These are phyloP conservation scores for Lagocephalus sceleratus DNA, from an alignment of 2,797 vertebrate species.

Conservation along the genomic window DNA sequence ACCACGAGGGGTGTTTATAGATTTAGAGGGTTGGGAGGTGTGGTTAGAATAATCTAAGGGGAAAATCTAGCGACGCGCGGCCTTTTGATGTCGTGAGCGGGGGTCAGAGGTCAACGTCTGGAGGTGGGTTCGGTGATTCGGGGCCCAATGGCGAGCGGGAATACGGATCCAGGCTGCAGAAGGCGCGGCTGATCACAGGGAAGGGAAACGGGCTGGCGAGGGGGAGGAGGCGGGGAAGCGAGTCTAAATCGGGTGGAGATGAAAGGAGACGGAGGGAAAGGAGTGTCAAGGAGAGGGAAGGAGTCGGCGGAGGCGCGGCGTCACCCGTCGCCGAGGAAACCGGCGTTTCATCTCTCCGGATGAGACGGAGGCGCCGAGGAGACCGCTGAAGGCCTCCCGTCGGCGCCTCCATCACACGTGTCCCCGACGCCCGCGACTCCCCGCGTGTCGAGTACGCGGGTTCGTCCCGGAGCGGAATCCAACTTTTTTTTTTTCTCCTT, in stretches of 20 bases:
- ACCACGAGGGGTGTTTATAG: too few species aligned
- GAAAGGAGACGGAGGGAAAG: background rate
- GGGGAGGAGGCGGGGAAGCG: background rate
- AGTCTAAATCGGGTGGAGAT: background rate
- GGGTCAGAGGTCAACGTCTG: constrained; percentile 27
- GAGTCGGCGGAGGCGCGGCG: constrained; percentile 1
- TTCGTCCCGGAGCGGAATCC: constrained; percentile 2
- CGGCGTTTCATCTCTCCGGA: too few species aligned
- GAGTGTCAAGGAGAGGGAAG: constrained; percentile 8
- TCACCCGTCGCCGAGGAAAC: background rate
- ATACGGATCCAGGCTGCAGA: constrained; percentile 54
- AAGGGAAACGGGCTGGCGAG: constrained; percentile 1
- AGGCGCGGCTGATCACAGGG: constrained; percentile 38
- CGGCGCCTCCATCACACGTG: constrained; percentile 32
- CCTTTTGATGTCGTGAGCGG: too few species aligned
- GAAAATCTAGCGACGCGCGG: too few species aligned
- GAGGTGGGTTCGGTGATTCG: constrained; percentile 35
- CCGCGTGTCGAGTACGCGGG: background rate
- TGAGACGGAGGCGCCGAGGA: constrained; percentile 13
- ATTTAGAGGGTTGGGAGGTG: background rate
- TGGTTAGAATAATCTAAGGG: constrained; percentile 2
- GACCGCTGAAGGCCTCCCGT: constrained; percentile 41
- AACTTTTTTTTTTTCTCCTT: constrained; percentile 12
- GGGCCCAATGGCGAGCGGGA: constrained; percentile 33
- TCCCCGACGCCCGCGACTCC: constrained; percentile 4